Evolutionary conservation across 2,797 vertebrate genomes (phyloP).

Genomic region (Pristis pectinata): DNA sequence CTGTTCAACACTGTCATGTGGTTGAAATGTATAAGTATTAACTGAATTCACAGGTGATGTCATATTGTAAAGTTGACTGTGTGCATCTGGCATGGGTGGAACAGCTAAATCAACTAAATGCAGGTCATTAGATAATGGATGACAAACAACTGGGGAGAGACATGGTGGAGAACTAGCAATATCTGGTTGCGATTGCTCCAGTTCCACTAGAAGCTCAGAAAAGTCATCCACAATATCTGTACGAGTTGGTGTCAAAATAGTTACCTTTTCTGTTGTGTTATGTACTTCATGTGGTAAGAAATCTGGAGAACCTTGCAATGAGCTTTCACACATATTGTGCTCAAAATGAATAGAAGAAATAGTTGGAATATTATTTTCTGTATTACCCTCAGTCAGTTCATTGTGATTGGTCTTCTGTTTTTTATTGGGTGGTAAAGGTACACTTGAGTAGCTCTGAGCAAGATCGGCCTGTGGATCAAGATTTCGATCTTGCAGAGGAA

Average conservation of each 20-base stretch:
- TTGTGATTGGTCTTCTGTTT: constrained; percentile 61
- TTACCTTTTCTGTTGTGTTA: constrained; percentile 46
- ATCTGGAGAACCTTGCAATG: constrained; percentile 51
- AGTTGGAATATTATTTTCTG: constrained; percentile 55
- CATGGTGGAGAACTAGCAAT: constrained; percentile 50
- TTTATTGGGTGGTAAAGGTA: constrained; percentile 59
- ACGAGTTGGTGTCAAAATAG: constrained; percentile 59
- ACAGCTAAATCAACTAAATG: constrained; percentile 35
- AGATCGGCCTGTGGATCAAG: constrained; percentile 45
- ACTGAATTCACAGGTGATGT: constrained; percentile 40
- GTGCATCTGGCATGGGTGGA: constrained; percentile 39
- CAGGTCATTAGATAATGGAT: constrained; percentile 46
- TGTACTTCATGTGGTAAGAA: constrained; percentile 49
- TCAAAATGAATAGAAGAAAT: constrained; percentile 49
- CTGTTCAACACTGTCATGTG: constrained; percentile 41
- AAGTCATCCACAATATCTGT: constrained; percentile 63
- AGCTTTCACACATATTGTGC: constrained; percentile 49
- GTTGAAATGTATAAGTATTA: constrained; percentile 30
- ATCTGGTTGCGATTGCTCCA: constrained; percentile 53
- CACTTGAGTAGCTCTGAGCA: neutral
- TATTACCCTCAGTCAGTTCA: constrained; percentile 48
- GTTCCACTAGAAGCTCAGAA: constrained; percentile 55
- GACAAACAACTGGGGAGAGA: constrained; percentile 52
- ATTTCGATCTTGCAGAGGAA: constrained; percentile 54
- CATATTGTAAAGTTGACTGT: constrained; percentile 40